These are phyloP conservation scores for Ailurus styani DNA, from an alignment of 2,113 vertebrate genomes.

Conservation along the genomic window DNA sequence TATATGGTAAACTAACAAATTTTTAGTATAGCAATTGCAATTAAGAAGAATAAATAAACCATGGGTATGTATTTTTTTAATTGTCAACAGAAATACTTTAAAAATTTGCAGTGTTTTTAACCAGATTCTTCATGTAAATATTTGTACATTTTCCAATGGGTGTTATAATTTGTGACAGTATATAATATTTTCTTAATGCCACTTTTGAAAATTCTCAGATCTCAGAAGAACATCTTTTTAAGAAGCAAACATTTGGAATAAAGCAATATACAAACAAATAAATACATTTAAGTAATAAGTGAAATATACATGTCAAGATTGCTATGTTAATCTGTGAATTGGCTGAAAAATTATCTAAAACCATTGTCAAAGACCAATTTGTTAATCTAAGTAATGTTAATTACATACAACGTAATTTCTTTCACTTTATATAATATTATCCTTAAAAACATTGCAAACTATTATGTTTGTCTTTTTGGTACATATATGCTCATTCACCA, in stretches of 20 bases:
- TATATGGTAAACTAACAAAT: not conserved
- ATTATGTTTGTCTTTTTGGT: not conserved
- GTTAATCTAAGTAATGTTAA: not conserved
- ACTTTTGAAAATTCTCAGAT: constrained; percentile 29
- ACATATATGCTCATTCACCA: not conserved
- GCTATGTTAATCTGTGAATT: not conserved
- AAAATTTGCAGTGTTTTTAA: constrained; percentile 7
- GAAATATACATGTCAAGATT: not conserved
- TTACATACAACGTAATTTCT: not conserved
- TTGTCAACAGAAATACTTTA: not conserved
- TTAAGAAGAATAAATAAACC: constrained; percentile 33
- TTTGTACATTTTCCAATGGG: constrained; percentile 15
- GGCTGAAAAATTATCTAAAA: not conserved
- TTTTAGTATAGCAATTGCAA: constrained; percentile 10
- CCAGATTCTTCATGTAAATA: not conserved
- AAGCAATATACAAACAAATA: not conserved
- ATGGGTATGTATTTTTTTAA: not conserved
- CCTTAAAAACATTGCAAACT: not conserved
- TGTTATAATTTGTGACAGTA: constrained; percentile 10
- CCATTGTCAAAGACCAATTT: not conserved
- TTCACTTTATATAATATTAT: not conserved
- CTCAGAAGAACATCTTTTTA: constrained; percentile 17
- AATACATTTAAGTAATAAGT: not conserved
- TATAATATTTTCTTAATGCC: not conserved
- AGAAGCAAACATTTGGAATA: not conserved